A percentile compares a stretch with the other conserved stretches of the same genome.
phyloP scores from a whole-genome alignment of 2,888 invertebrate genomes.

The Phaonia tiefii region DNA sequence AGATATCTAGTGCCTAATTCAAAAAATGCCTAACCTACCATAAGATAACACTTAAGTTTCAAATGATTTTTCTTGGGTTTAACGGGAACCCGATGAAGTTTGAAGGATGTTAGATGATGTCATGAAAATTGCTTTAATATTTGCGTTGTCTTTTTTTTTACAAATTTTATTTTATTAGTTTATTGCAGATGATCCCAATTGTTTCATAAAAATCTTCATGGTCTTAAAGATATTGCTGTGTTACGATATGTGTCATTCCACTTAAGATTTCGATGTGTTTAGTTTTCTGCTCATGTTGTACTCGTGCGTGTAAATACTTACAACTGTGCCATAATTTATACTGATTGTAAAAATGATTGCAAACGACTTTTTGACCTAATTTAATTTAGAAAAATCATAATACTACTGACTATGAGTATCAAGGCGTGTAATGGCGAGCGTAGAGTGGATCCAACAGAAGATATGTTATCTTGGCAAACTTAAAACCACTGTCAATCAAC shows the following conservation, averaged over 20 bases:
- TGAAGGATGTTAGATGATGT: background rate
- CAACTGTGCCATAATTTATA: slow-evolving; percentile 63
- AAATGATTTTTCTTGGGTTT: too few species aligned
- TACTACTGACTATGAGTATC: background rate
- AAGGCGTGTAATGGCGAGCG: background rate
- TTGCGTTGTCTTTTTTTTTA: too few species aligned
- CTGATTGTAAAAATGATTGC: slow-evolving; percentile 48
- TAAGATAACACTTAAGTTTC: too few species aligned
- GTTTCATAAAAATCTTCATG: too few species aligned
- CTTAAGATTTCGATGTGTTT: slow-evolving; percentile 8
- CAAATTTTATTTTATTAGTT: too few species aligned
- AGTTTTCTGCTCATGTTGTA: background rate
- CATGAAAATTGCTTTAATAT: background rate
- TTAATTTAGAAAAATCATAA: slow-evolving; percentile 64
- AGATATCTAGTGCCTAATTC: too few species aligned
- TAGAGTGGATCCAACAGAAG: background rate
- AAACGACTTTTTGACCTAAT: slow-evolving; percentile 67
- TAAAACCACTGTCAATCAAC: slow-evolving; percentile 18
- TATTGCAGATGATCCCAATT: too few species aligned
- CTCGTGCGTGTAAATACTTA: background rate
- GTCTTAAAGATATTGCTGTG: background rate
- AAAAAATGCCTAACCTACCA: too few species aligned
- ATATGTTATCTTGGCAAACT: slow-evolving; percentile 27
- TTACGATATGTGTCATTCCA: slow-evolving; percentile 10
- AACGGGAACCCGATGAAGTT: background rate